A percentile compares a stretch with the other conserved stretches of the same genome.
phyloP scores from a whole-genome alignment of 1,140 invertebrate species.

The Sycobia sp. region DNA sequence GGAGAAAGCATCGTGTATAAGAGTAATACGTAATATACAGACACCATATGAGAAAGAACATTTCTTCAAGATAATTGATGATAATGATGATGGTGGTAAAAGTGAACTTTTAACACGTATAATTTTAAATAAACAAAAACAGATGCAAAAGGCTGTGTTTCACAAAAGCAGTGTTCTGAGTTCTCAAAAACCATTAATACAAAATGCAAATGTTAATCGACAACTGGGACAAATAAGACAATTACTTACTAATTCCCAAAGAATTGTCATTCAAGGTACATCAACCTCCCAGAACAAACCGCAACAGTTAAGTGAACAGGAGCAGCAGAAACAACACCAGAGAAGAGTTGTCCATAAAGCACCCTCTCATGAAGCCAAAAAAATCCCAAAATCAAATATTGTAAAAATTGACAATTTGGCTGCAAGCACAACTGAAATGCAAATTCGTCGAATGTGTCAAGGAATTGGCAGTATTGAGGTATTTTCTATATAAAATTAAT shows the following conservation, averaged over 20 bases:
- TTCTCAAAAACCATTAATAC: conserved; percentile 9
- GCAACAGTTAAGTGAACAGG: conserved; percentile 18
- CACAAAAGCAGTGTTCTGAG: conserved; percentile 14
- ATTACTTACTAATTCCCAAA: conserved; percentile 27
- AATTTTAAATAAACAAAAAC: conserved; percentile 12
- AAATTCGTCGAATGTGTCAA: conserved; percentile 63
- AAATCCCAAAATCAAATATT: conserved; percentile 53
- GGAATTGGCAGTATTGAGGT: conserved; percentile 65
- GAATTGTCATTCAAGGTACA: conserved; percentile 12
- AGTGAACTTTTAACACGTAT: conserved; percentile 21
- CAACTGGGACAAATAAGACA: conserved; percentile 31
- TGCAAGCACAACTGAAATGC: conserved; percentile 60
- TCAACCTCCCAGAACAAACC: conserved; percentile 16
- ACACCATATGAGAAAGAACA: conserved; percentile 37
- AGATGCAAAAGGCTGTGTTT: neutral
- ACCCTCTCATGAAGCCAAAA: conserved; percentile 34
- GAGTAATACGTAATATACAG: conserved; percentile 50
- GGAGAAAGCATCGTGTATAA: conserved; percentile 41
- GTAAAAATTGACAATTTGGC: conserved; percentile 64
- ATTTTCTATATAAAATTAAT: conserved; percentile 48
- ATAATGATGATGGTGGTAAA: conserved; percentile 27
- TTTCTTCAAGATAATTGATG: conserved; percentile 2
- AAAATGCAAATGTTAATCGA: conserved; percentile 5
- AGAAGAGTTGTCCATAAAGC: conserved; percentile 57
- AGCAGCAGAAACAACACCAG: conserved; percentile 44